Evolutionary conservation across 2,113 vertebrate genomes (phyloP), one percentile per base, ranked within the genome.

Genomic region (Aegotheles bennettii): DNA sequence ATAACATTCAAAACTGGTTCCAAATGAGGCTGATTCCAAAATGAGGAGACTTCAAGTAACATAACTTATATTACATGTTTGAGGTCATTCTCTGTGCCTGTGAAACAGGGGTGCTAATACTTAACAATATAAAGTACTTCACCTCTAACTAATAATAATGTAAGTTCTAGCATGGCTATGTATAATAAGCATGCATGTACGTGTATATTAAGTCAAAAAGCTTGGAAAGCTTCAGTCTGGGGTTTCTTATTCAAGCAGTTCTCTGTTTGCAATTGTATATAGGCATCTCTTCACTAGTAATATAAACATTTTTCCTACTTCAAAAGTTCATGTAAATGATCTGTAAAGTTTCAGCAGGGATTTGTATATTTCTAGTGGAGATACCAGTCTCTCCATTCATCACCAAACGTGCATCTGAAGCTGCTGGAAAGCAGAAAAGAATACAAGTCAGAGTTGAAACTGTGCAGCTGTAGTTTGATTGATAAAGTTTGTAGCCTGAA

Each of bases 401-500:
- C 65, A 85, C 57, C 35, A 82, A 90, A 40, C 21, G 13, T 40
- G 83, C 48, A 33, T 75, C 84, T 29, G 57, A 87, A 89, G 19
- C 54, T 91, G 26, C 67, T 94, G 60, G 90, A 89, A 90, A 79
- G 63, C 54, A 82, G 78, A 74, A 68, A 87, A 85, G 35, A 89
- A 45, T 70, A 59, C 38, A 88, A 89, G 63, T 87, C 81, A 43
- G 69, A 60, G 59, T 16, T 64, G 50, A 92, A 90, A 79, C 28
- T 78, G n/a, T 59, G 26, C 40, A 84, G 33, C 50, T 90, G 51
- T 71, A 80, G 35, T 90, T 84, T 68, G 67, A 90, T 51, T 88
- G 67, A 90, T 86, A 71, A 96, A 93, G 25, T 95, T 56, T 89
- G 63, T 90, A 88, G 47, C 42, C 43, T 73, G 80, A 84, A 61